A percentile compares a stretch with the other conserved stretches of the same genome.
Conservation (phyloP, 1,140 invertebrate genomes). For the Papilio machaon region DNA sequence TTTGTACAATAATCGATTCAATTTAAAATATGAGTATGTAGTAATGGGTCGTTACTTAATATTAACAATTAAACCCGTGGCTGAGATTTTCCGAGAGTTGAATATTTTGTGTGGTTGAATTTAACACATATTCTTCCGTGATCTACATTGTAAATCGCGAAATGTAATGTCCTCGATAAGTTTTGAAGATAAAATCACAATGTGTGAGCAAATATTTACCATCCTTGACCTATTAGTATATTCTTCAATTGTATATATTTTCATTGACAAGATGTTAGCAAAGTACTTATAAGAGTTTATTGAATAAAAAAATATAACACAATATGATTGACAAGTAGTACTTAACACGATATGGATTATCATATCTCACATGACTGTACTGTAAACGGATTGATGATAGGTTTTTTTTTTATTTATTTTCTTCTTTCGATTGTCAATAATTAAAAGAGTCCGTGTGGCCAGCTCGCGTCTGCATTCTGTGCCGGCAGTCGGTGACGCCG, state of each 20-base stretch:
- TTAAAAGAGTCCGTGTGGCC: constrained; percentile 50
- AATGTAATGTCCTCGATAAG: not conserved
- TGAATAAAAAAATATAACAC: not conserved
- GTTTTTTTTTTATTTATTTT: constrained; percentile 33
- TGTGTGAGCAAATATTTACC: not conserved
- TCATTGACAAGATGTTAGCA: constrained; percentile 9
- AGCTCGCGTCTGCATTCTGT: constrained; percentile 49
- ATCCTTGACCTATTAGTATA: constrained; percentile 8
- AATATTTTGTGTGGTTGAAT: no score
- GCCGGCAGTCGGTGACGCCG: constrained; percentile 48
- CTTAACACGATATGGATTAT: constrained; percentile 31
- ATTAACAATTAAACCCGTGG: no score
- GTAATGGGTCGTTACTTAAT: no score
- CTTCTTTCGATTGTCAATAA: constrained; percentile 49
- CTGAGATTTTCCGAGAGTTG: no score
- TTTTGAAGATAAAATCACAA: not conserved
- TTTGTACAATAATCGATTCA: no score
- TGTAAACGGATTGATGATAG: not conserved
- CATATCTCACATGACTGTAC: constrained; percentile 22
- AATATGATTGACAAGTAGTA: constrained; percentile 31
- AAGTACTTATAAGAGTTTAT: constrained; percentile 8
- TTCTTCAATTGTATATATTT: constrained; percentile 16
- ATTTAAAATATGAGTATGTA: no score
- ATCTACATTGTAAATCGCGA: not conserved
- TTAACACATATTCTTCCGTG: no score